Conservation (phyloP, 1,140 invertebrate genomes). For the Metaphire vulgaris region DNA sequence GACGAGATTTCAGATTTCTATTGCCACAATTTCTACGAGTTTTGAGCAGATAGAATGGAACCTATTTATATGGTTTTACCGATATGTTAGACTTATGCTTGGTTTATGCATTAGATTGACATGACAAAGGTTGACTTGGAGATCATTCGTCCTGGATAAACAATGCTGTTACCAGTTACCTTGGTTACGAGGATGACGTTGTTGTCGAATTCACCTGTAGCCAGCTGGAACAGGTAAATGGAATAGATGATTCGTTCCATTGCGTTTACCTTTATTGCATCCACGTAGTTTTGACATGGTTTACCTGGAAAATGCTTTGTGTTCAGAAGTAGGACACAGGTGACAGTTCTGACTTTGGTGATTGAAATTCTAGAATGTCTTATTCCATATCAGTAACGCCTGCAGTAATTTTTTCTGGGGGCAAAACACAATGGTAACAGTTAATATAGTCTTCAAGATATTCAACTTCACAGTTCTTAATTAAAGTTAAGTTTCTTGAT, state of each 20-base stretch:
- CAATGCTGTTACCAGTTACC: slow-evolving; percentile 81
- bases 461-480: background rate
- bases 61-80: no score
- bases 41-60: no score
- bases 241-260: no score
- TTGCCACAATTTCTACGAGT: no score
- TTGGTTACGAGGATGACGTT: slow-evolving; percentile 86
- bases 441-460: no score
- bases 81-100: no score
- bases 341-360: background rate
- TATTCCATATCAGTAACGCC: background rate
- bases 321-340: background rate
- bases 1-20: no score
- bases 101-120: slow-evolving; percentile 65
- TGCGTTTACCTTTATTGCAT: background rate
- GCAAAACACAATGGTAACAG: no score
- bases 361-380: background rate
- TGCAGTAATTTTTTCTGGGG: background rate
- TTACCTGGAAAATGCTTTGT: no score
- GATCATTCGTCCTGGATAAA: slow-evolving; percentile 95
- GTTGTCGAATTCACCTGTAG: slow-evolving; percentile 94
- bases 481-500: background rate
- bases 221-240: slow-evolving; percentile 82
- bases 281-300: background rate
- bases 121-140: slow-evolving; percentile 93